Conservation (phyloP, 2,797 vertebrate species). For the Melanotaenia parkinsoni region DNA sequence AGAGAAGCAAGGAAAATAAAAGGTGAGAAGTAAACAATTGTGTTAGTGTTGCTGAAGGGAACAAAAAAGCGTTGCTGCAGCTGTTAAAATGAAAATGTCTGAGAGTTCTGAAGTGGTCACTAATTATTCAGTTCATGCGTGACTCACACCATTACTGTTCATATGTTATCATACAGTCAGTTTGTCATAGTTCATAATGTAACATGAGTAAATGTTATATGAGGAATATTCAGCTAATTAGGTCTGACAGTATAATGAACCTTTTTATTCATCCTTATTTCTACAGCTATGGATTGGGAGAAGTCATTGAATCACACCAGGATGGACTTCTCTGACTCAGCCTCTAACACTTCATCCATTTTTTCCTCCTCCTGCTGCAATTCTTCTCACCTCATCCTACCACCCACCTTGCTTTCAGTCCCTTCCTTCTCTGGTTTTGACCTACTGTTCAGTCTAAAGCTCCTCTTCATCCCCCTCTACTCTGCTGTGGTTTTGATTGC, state of each 20-base stretch:
- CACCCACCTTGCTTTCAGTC: conserved; percentile 22
- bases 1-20: conserved; percentile 9
- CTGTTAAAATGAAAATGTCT: conserved; percentile 13
- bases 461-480: conserved; percentile 88
- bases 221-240: not conserved
- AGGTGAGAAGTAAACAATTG: not conserved
- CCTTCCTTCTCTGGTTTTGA: conserved; percentile 85
- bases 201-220: not conserved
- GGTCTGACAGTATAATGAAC: not conserved
- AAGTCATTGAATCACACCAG: conserved; percentile 73
- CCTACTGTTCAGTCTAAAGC: conserved; percentile 85
- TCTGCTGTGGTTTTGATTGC: conserved; percentile 84
- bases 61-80: not conserved
- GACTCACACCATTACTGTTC: conserved; percentile 11
- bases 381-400: conserved; percentile 48
- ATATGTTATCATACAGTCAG: not conserved
- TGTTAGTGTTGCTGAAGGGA: not conserved
- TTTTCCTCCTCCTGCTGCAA: conserved; percentile 51
- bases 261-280: conserved; percentile 7
- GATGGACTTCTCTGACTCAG: conserved; percentile 56
- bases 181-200: not conserved
- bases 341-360: conserved; percentile 20
- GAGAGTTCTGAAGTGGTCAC: conserved; percentile 19
- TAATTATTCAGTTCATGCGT: conserved; percentile 24
- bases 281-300: conserved; percentile 57